Base-by-base conservation (phyloP, 2,888 invertebrate species). In the Neria commutata region DNA sequence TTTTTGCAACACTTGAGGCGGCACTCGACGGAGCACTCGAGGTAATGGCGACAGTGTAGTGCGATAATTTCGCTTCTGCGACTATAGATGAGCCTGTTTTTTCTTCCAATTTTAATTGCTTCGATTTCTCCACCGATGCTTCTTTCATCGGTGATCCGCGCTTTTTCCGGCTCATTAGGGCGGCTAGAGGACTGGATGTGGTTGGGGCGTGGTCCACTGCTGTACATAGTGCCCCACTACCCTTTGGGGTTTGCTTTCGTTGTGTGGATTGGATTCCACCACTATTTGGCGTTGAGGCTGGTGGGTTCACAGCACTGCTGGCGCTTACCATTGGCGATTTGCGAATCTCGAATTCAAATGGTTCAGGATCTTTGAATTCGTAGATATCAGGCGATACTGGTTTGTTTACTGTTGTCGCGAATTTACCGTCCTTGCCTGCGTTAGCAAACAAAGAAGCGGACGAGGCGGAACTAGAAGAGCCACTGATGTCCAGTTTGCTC, bases 301-400 rank as follows among this genome's bases (percentile, higher is more conserved):
- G 37, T 5, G 63, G 60, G 19, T 67, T 56, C 0, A 62, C 51
- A 37, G 23, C 21, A 33, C 2, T 29, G 1, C 14, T 19, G 33
- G 17, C 16, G 11, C 57, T 19, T 1, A 69, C 67, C 71, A 73
- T 73, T 1, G 73, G 73, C 10, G 77, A 75, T 64, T 83, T 82
- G 53, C 91, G 86, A 8, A 89, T 85, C 80, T 93, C 92, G 67
- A 92, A 87, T 77, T 93, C 92, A 74, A 93, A 93, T 0, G 93
- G 92, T 78, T 94, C 93, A 0, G 92, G 92, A 79, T 94, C 93
- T 78, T 93, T 93, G 75, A 94, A 94, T 79, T 94, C 93, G 74
- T 94, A 94, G 61, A 93, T 88, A 75, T 94, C 93, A 55, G 77
- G 66, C 2, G 70, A 70, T 1, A 67, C 63, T 11, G 67, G 52